Percentiles rank a stretch among this genome's conserved stretches.
Conservation (phyloP, 2,113 vertebrate genomes). For the Salvelinus fontinalis region DNA sequence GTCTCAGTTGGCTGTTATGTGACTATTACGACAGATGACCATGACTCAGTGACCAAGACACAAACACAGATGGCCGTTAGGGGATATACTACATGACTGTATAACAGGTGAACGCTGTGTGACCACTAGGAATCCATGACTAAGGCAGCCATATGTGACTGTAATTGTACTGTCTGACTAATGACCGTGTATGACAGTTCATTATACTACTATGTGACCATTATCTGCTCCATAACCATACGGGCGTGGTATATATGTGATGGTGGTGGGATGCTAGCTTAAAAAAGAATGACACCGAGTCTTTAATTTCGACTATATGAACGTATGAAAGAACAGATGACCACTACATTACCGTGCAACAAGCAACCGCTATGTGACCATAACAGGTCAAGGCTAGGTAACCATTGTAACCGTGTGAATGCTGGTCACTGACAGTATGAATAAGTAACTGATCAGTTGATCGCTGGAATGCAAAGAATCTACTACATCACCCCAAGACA, state of each 20-base stretch:
- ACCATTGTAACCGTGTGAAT: constrained; percentile 61
- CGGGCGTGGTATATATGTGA: not conserved
- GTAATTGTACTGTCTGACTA: too few species aligned
- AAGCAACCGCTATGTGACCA: not conserved
- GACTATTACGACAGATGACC: not conserved
- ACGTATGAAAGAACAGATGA: not conserved
- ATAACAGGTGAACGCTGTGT: not conserved
- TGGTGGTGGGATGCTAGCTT: not conserved
- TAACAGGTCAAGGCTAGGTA: not conserved
- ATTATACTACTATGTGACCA: not conserved
- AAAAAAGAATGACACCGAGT: not conserved
- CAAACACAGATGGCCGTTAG: too few species aligned
- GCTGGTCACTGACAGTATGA: constrained; percentile 38
- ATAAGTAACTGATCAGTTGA: constrained; percentile 28
- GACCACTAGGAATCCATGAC: not conserved
- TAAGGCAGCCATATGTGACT: not conserved
- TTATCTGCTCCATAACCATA: not conserved
- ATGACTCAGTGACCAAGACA: too few species aligned
- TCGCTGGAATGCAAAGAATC: constrained; percentile 52
- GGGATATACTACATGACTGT: not conserved
- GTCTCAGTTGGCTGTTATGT: not conserved
- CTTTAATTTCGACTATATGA: not conserved
- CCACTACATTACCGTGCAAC: not conserved
- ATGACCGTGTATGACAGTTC: too few species aligned
- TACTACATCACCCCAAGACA: constrained; percentile 59